Conservation (phyloP, 2,797 vertebrate species). For the Typhlichthys eigenmanni region DNA sequence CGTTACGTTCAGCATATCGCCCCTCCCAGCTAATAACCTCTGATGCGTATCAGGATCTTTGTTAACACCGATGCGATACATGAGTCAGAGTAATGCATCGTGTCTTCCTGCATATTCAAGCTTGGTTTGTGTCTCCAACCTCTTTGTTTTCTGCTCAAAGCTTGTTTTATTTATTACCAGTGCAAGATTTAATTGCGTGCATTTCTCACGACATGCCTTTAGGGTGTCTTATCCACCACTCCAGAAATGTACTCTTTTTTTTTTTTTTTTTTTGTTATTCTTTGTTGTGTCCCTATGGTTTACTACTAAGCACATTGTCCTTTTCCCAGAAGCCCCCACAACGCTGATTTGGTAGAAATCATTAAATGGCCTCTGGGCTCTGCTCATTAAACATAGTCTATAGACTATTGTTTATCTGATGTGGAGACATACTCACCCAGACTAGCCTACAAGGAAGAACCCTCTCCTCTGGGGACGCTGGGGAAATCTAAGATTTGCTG, state of each 20-base stretch:
- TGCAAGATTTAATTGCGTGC: constrained; percentile 57
- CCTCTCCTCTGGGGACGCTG: constrained; percentile 44
- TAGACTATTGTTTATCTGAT: constrained; percentile 58
- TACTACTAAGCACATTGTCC: constrained; percentile 62
- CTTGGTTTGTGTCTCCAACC: constrained; percentile 23
- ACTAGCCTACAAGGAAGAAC: constrained; percentile 26
- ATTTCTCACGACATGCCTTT: constrained; percentile 57
- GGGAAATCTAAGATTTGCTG: constrained; percentile 45
- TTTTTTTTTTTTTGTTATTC: constrained; percentile 46
- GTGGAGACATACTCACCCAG: constrained; percentile 33
- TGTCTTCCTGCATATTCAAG: constrained; percentile 18
- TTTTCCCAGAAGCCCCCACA: constrained; percentile 65
- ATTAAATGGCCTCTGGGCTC: constrained; percentile 66
- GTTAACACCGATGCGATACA: constrained; percentile 23
- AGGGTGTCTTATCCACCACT: constrained; percentile 37
- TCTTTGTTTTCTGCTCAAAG: constrained; percentile 39
- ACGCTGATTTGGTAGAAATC: constrained; percentile 66
- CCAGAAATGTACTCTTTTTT: constrained; percentile 30
- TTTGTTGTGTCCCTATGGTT: constrained; percentile 51
- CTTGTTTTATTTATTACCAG: constrained; percentile 60
- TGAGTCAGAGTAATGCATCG: constrained; percentile 36
- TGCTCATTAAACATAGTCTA: constrained; percentile 69
- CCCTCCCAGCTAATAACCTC: constrained; percentile 10
- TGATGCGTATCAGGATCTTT: constrained; percentile 16
- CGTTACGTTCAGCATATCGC: background rate